These are phyloP conservation scores for Melospiza melodia DNA, from an alignment of 2,113 vertebrate genomes.

Conservation along the genomic window DNA sequence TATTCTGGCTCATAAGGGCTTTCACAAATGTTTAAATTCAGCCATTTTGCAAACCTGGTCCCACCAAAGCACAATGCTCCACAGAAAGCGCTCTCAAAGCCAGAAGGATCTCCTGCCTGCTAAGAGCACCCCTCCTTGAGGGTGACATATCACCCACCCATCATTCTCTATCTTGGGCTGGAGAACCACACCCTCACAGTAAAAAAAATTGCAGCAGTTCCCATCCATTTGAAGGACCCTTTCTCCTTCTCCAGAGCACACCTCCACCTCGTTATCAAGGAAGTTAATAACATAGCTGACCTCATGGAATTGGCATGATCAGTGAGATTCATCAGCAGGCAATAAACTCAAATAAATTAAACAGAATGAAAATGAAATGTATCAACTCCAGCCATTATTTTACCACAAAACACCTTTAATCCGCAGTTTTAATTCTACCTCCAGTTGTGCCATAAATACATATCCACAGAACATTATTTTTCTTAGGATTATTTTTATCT, in stretches of 20 bases:
- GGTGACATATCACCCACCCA: not conserved
- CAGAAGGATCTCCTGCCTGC: not conserved
- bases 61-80: not conserved
- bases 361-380: slow-evolving; percentile 23
- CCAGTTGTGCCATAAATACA: not conserved
- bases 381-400: slow-evolving; percentile 33
- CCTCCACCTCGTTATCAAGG: not conserved
- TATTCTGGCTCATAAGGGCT: not conserved
- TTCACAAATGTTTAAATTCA: not conserved
- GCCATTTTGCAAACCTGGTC: not conserved
- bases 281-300: slow-evolving; percentile 7
- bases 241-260: not conserved
- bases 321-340: not conserved
- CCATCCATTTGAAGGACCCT: not conserved
- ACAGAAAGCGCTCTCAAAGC: not conserved
- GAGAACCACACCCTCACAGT: not conserved
- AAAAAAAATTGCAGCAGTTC: not conserved
- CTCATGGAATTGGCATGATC: not conserved
- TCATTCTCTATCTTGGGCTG: not conserved
- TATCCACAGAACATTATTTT: not conserved
- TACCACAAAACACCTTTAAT: slow-evolving; percentile 4
- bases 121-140: not conserved
- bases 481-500: not conserved
- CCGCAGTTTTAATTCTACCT: slow-evolving; percentile 21
- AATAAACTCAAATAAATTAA: slow-evolving; percentile 36